phyloP scores from a whole-genome alignment of 2,113 vertebrate genomes.

The Hydrochoerus hydrochaeris region DNA sequence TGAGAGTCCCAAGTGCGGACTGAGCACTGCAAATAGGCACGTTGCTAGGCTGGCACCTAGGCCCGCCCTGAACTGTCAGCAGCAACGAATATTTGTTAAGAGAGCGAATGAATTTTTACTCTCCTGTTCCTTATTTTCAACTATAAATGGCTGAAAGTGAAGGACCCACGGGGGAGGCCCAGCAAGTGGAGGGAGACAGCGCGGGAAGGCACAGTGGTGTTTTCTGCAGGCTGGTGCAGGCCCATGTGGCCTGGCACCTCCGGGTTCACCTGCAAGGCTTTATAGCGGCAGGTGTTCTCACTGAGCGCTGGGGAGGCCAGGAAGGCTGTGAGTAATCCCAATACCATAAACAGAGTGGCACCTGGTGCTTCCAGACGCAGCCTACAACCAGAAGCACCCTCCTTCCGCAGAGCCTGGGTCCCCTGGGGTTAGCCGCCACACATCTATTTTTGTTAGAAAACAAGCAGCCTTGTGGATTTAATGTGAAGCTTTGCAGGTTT shows the following conservation, averaged over 20 bases:
- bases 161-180: not conserved
- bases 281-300: not conserved
- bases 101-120: not conserved
- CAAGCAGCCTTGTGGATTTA: not conserved
- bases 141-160: not conserved
- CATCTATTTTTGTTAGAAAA: not conserved
- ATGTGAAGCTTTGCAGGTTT: not conserved
- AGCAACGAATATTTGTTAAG: not conserved
- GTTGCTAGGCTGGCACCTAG: not conserved
- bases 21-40: slow-evolving; percentile 58
- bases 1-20: slow-evolving; percentile 64
- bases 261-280: not conserved
- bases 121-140: not conserved
- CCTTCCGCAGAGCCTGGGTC: not conserved
- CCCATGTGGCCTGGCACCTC: not conserved
- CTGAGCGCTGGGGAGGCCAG: not conserved
- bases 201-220: not conserved
- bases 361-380: not conserved
- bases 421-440: not conserved
- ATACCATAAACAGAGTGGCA: not conserved
- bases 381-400: not conserved
- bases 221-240: not conserved
- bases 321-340: not conserved
- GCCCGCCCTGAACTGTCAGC: not conserved
- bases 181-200: not conserved